Conservation (phyloP, 2,888 invertebrate species). For the Acanthococcus lagerstroemiae region DNA sequence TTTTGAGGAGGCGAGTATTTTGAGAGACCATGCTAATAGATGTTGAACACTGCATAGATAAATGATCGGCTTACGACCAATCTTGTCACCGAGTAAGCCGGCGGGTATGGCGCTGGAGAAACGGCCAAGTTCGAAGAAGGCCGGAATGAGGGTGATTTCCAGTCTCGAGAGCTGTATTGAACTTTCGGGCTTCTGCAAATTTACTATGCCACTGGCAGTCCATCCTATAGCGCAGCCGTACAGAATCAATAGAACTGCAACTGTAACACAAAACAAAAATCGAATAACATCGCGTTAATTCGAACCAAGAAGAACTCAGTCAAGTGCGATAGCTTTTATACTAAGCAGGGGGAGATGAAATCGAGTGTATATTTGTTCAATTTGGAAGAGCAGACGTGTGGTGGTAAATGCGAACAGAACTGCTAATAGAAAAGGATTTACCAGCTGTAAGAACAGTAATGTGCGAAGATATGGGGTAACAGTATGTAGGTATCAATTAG, state of each 20-base stretch:
- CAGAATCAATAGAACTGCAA: slow-evolving; percentile 18
- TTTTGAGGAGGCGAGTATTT: slow-evolving; percentile 31
- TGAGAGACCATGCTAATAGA: slow-evolving; percentile 45
- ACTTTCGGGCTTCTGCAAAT: slow-evolving; percentile 23
- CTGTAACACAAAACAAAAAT: slow-evolving; percentile 11
- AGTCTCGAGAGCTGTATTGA: slow-evolving; percentile 27
- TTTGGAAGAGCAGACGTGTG: background rate
- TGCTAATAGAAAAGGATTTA: too few relatives aligned
- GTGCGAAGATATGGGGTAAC: too few relatives aligned
- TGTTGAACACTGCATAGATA: slow-evolving; percentile 49
- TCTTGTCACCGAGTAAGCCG: slow-evolving; percentile 48
- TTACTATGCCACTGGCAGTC: slow-evolving; percentile 34
- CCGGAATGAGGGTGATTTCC: slow-evolving; percentile 32
- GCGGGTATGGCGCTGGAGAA: slow-evolving; percentile 40
- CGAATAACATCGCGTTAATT: background rate
- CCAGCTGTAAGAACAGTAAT: too few relatives aligned
- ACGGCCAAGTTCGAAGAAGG: slow-evolving; percentile 34
- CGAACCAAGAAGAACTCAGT: too few relatives aligned
- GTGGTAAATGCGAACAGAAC: too few relatives aligned
- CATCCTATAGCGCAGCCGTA: slow-evolving; percentile 34
- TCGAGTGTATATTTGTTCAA: too few relatives aligned
- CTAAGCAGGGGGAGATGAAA: too few relatives aligned
- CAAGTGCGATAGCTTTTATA: too few relatives aligned
- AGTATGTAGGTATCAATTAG: too few relatives aligned
- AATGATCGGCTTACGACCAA: slow-evolving; percentile 49